Base-by-base conservation (phyloP, 37 sponge, comb jelly and placozoan genomes). In the Sycon ciliatum region DNA sequence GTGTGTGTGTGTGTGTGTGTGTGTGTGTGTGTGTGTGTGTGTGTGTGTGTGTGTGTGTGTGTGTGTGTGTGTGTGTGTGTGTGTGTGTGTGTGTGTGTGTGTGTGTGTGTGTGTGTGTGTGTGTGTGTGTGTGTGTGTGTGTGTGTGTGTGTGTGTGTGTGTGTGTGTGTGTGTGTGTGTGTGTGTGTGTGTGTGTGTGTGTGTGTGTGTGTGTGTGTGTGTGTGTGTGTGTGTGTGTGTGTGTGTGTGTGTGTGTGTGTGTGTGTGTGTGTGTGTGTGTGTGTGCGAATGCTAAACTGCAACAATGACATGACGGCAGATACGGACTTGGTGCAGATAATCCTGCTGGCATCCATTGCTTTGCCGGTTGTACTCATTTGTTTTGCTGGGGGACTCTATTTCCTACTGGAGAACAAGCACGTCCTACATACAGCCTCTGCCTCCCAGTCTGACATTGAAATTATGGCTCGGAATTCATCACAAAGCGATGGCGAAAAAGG, bases 91-190 rank as follows among this genome's bases (percentile, higher is more conserved):
- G 63, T 60, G 63, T 60, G 63, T 60, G 63, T 60, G 63, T 60
- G 63, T 60, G 63, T 60, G 63, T 60, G 63, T 60, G 63, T 60
- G 63, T 60, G 63, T 60, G 63, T 60, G 63, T 60, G 63, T 78
- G 79, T 78, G 71, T 56, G 71, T 78, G 79, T 78, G 79, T 78
- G 79, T 78, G 79, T 78, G 79, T 69, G 79, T 78, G 79, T 69
- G 71, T 78, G 71, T 69, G 79, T 69, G 79, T 78, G 79, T 78
- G 79, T 69, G 79, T 78, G 79, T 69, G 79, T 78, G 79, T 78
- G 71, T 68, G 62, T 57, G 78, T 62, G 75, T 74, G 63, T 74
- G 75, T 74, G 63, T 74, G 65, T 32, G 23, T 49, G 53, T 34
- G 68, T 67, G 68, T 67, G 38, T 67, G 68, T 67, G 38, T 67